phyloP scores from a whole-genome alignment of 2,888 invertebrate genomes.

The Agriopis marginaria region DNA sequence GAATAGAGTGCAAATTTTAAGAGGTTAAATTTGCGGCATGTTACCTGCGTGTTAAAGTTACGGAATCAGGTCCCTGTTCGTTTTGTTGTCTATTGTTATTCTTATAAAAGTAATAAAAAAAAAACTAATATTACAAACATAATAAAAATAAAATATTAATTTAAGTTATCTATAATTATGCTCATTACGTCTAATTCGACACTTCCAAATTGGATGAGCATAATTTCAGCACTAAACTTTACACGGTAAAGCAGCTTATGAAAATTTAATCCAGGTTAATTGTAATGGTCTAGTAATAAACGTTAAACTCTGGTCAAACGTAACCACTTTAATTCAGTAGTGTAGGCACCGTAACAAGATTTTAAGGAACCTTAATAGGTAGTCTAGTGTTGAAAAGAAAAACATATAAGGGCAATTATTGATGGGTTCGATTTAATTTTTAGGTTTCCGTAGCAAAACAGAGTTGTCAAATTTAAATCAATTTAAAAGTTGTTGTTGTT shows the following conservation, averaged over 20 bases:
- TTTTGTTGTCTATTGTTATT: no score
- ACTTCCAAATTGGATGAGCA: slow-evolving; percentile 21
- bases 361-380: neutral
- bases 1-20: no score
- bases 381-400: neutral
- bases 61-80: no score
- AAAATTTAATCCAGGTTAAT: slow-evolving; percentile 36
- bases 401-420: no score
- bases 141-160: neutral
- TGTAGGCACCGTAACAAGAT: slow-evolving; percentile 27
- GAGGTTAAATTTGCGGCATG: no score
- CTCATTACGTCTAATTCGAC: slow-evolving; percentile 14
- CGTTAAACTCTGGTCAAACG: slow-evolving; percentile 33
- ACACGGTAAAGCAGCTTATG: slow-evolving; percentile 27
- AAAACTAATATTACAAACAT: neutral
- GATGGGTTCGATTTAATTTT: no score
- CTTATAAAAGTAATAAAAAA: neutral
- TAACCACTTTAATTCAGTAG: slow-evolving; percentile 23
- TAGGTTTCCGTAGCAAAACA: no score
- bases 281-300: slow-evolving; percentile 40
- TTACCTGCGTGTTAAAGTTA: no score
- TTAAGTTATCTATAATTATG: slow-evolving; percentile 1
- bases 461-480: no score
- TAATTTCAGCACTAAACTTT: slow-evolving; percentile 24
- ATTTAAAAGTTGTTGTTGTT: no score